Conservation (phyloP, 2,888 invertebrate genomes). For the Tridacna gigas region DNA sequence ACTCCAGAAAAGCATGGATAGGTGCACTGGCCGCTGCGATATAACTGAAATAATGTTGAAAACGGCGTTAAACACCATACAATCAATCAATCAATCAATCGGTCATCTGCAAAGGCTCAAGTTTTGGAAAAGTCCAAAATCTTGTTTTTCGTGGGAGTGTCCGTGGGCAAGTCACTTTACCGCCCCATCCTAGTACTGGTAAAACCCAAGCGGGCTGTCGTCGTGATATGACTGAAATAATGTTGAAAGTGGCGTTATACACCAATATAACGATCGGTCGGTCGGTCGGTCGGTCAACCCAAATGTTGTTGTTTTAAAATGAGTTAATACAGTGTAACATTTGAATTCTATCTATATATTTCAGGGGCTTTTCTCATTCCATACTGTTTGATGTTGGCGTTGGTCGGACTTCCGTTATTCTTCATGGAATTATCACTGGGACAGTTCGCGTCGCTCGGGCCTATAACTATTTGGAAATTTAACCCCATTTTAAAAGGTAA, state of each 20-base stretch:
- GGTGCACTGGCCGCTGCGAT: no score
- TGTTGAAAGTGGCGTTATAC: neutral
- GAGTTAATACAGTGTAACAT: neutral
- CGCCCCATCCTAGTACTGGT: neutral
- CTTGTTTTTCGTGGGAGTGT: no score
- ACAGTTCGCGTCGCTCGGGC: slow-evolving; percentile 83
- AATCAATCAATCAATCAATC: no score
- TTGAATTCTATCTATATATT: slow-evolving; percentile 33
- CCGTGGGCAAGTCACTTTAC: neutral
- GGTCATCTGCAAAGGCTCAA: neutral
- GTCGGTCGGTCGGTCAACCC: no score
- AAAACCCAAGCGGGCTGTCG: neutral
- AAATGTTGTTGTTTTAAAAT: no score
- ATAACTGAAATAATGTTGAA: no score
- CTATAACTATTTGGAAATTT: slow-evolving; percentile 83
- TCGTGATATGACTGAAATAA: neutral
- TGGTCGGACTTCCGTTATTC: slow-evolving; percentile 82
- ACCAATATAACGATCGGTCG: neutral
- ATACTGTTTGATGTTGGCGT: slow-evolving; percentile 79
- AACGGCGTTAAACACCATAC: no score
- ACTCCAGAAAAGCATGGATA: no score
- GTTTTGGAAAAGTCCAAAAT: neutral
- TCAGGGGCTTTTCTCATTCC: slow-evolving; percentile 83
- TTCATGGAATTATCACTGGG: slow-evolving; percentile 83
- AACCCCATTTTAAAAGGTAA: slow-evolving; percentile 83